phyloP scores from a whole-genome alignment of 2,888 invertebrate genomes.

The Drosophila macrospina region DNA sequence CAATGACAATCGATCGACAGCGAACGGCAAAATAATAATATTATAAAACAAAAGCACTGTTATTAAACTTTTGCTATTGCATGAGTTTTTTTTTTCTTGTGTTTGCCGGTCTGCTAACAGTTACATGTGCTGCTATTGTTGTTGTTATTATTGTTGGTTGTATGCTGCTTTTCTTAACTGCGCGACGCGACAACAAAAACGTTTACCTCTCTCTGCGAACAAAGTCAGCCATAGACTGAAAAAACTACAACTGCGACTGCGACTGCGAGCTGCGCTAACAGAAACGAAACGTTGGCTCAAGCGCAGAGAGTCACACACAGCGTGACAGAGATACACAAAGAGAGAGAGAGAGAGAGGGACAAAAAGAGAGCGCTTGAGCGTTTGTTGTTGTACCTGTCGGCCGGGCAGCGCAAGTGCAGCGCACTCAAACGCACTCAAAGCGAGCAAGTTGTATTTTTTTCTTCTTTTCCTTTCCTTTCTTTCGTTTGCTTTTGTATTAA shows the following conservation, averaged over 20 bases:
- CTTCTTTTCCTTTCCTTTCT: conserved; percentile 1
- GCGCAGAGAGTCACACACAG: conserved; percentile 31
- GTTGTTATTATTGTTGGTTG: conserved; percentile 28
- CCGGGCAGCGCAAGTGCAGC: conserved; percentile 72
- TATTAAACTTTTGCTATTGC: conserved; percentile 36
- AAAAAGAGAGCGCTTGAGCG: conserved; percentile 1
- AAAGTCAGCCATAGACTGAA: conserved; percentile 77
- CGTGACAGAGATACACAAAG: conserved; percentile 10
- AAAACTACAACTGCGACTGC: conserved; percentile 43
- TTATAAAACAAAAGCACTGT: conserved; percentile 24
- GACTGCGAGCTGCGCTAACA: conserved; percentile 34
- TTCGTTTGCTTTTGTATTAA: conserved; percentile 27
- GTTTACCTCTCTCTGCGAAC: conserved; percentile 72
- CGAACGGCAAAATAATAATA: conserved; percentile 10
- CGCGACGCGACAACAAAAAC: conserved; percentile 53
- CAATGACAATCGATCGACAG: conserved; percentile 15
- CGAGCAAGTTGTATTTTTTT: conserved; percentile 30
- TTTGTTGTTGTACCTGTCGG: conserved; percentile 65
- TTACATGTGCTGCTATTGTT: conserved; percentile 47
- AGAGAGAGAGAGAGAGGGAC: conserved; percentile 23
- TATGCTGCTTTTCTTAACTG: conserved; percentile 18
- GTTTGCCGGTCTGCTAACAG: conserved; percentile 51
- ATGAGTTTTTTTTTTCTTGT: neutral
- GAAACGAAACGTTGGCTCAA: conserved; percentile 53
- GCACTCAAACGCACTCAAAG: conserved; percentile 63